phyloP scores from a whole-genome alignment of 2,797 vertebrate species.

The Hypotaenidia philippensis region DNA sequence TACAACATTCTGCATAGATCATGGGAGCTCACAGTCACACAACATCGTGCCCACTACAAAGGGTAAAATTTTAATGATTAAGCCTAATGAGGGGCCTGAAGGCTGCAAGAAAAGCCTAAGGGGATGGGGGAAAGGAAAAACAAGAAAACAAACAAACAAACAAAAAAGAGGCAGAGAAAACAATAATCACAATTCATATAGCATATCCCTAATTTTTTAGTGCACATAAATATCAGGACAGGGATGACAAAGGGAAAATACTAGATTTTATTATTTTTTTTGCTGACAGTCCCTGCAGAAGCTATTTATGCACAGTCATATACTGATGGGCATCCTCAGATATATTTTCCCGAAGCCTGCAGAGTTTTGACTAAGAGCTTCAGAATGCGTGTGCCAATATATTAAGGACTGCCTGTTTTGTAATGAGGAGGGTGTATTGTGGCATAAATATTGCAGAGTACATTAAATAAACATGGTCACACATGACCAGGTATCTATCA shows the following conservation, averaged over 20 bases:
- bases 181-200: background rate
- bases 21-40: accelerated
- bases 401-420: slow-evolving; percentile 1
- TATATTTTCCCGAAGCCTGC: slow-evolving; percentile 14
- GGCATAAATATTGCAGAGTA: slow-evolving; percentile 32
- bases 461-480: slow-evolving; percentile 66
- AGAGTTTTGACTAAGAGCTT: slow-evolving; percentile 4
- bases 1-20: background rate
- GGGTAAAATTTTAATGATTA: background rate
- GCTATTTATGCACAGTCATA: background rate
- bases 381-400: slow-evolving; percentile 1
- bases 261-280: background rate
- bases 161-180: too few species aligned
- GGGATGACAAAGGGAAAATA: background rate
- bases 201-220: background rate
- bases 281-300: background rate
- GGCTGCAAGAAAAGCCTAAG: background rate
- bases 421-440: slow-evolving; percentile 28
- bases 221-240: background rate
- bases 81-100: background rate
- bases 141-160: background rate
- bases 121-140: background rate
- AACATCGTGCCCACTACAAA: background rate
- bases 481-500: slow-evolving; percentile 59
- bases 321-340: background rate